These are phyloP conservation scores for Halictus rubicundus DNA, from an alignment of 1,140 invertebrate genomes.

Conservation along the genomic window DNA sequence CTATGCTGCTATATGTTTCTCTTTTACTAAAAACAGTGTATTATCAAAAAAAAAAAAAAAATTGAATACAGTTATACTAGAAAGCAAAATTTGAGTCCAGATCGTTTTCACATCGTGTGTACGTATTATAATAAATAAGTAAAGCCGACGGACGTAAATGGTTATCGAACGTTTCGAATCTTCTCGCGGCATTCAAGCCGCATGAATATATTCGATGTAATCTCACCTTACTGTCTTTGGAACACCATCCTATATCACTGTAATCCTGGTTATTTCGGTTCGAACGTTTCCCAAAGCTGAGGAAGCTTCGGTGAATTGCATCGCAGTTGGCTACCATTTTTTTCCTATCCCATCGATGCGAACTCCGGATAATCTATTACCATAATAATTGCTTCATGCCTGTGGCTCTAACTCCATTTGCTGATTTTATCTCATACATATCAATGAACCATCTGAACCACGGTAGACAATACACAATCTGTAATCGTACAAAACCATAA, in stretches of 20 bases:
- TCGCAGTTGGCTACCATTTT: background rate
- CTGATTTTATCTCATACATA: no score
- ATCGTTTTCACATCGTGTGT: background rate
- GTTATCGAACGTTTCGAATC: background rate
- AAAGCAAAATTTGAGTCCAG: no score
- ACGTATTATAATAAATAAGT: background rate
- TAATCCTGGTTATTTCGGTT: slow-evolving; percentile 1
- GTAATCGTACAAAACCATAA: no score
- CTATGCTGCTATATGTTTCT: no score
- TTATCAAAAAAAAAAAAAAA: no score
- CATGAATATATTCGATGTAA: slow-evolving; percentile 5
- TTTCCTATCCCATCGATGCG: background rate
- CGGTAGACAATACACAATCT: no score
- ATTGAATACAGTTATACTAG: no score
- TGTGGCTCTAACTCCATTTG: no score
- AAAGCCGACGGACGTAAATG: background rate
- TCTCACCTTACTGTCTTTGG: background rate
- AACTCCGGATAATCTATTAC: background rate
- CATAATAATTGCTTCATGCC: no score
- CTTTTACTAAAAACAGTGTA: no score
- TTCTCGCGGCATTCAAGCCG: background rate
- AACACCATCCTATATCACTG: background rate
- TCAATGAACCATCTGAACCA: no score
- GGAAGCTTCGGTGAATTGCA: background rate
- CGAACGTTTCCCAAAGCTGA: background rate